A percentile compares a stretch with the other conserved stretches of the same genome.
phyloP scores from a whole-genome alignment of 2,113 vertebrate species.

The Herpailurus yagouaroundi region DNA sequence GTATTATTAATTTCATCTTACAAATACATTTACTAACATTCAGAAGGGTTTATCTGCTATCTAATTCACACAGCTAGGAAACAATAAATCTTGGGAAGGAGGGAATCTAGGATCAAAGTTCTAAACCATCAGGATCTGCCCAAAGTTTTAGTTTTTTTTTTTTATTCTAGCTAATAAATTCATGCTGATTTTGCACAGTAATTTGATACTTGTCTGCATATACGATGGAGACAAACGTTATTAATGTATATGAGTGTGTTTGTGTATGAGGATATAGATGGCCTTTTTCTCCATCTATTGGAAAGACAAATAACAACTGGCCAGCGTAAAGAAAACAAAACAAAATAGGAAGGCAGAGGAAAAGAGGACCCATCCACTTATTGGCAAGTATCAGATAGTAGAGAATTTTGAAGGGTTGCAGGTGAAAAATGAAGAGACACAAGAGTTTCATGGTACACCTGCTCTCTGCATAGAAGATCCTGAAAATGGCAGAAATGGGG shows the following conservation, averaged over 20 bases:
- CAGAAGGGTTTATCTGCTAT: background rate
- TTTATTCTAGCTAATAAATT: background rate
- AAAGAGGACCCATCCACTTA: rapidly evolving
- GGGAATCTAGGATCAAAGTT: background rate
- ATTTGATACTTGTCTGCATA: background rate
- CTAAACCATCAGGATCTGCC: background rate
- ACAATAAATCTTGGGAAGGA: background rate
- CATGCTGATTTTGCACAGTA: background rate
- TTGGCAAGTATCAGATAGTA: rapidly evolving
- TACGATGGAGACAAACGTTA: background rate
- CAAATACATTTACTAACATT: background rate
- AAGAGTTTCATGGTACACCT: background rate
- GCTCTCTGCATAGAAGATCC: rapidly evolving
- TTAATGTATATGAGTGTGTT: background rate
- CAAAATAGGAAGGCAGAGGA: background rate
- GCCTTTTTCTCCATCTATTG: background rate
- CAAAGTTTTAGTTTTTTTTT: background rate
- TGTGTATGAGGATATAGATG: too few species aligned
- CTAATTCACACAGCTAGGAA: background rate
- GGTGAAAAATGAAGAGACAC: too few species aligned
- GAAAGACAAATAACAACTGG: background rate
- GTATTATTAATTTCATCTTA: background rate
- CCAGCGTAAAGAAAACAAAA: background rate
- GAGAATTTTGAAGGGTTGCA: background rate
- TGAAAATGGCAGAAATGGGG: background rate